A percentile compares a stretch with the other conserved stretches of the same genome.
Evolutionary conservation across 53 echinoderm and acorn worm species (phyloP).

Genomic region (Glandiceps talaboti): DNA sequence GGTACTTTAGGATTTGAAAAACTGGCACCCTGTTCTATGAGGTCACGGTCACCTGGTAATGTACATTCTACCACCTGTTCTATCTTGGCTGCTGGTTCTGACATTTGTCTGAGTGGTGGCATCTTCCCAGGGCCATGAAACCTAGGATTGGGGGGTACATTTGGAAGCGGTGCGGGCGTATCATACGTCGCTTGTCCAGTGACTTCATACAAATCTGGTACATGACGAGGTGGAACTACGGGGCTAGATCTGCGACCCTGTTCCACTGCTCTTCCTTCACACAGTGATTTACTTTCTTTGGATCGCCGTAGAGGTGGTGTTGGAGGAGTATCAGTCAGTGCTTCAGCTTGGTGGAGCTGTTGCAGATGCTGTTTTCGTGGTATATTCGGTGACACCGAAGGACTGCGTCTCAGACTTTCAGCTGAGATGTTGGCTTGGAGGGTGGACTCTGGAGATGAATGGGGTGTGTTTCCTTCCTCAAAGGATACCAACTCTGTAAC

Average conservation of each 20-base stretch:
- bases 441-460: background rate
- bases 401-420: background rate
- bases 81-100: no score
- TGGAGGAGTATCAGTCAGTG: background rate
- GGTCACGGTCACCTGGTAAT: no score
- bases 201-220: background rate
- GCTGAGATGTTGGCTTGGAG: background rate
- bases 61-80: no score
- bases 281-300: background rate
- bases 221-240: background rate
- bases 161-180: no score
- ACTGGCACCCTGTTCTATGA: background rate
- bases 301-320: background rate
- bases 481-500: constrained; percentile 65
- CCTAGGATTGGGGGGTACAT: no score
- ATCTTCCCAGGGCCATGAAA: background rate
- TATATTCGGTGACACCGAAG: background rate
- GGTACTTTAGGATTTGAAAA: background rate
- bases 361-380: background rate
- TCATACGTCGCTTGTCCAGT: background rate
- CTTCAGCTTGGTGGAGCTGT: background rate
- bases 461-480: constrained; percentile 29
- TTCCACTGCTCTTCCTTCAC: background rate
- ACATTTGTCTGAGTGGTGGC: background rate
- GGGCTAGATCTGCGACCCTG: background rate